phyloP scores from a whole-genome alignment of 23 tunicate species.

The Oikopleura albicans region DNA sequence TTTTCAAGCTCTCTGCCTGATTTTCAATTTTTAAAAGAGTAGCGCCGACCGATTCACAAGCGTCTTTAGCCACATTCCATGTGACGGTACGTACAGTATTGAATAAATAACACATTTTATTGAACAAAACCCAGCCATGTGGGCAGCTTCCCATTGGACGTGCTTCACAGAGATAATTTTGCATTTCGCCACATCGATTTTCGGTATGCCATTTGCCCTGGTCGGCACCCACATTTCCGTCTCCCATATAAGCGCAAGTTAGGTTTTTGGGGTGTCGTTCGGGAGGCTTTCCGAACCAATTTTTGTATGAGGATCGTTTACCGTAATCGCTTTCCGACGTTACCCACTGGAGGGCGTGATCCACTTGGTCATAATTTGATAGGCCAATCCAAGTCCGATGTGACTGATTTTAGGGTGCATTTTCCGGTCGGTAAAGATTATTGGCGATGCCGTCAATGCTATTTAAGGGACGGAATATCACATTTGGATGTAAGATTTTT shows the following conservation, averaged over 20 bases:
- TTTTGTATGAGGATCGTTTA: neutral
- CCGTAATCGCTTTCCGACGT: neutral
- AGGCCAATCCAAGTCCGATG: neutral
- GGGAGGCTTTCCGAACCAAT: neutral
- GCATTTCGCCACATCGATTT: conserved; percentile 58
- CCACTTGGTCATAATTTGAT: neutral
- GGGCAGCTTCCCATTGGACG: conserved; percentile 62
- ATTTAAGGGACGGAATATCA: too few relatives aligned
- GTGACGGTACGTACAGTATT: conserved; percentile 26
- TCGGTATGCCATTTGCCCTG: conserved; percentile 28
- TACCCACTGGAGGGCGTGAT: neutral
- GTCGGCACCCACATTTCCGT: neutral
- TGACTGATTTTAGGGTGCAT: too few relatives aligned
- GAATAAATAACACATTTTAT: conserved; percentile 44
- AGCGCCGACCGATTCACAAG: conserved; percentile 48
- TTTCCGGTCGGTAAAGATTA: too few relatives aligned
- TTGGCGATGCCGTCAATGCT: too few relatives aligned
- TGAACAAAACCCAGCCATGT: conserved; percentile 45
- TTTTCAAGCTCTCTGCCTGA: too few relatives aligned
- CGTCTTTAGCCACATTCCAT: conserved; percentile 43
- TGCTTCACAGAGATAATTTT: conserved; percentile 53
- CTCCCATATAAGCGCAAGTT: neutral
- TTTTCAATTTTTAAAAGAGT: too few relatives aligned
- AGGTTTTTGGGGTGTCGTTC: neutral
- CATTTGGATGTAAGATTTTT: too few relatives aligned